These are phyloP conservation scores for Nasonovia ribisnigri DNA, from an alignment of 2,888 invertebrate species.

Conservation along the genomic window DNA sequence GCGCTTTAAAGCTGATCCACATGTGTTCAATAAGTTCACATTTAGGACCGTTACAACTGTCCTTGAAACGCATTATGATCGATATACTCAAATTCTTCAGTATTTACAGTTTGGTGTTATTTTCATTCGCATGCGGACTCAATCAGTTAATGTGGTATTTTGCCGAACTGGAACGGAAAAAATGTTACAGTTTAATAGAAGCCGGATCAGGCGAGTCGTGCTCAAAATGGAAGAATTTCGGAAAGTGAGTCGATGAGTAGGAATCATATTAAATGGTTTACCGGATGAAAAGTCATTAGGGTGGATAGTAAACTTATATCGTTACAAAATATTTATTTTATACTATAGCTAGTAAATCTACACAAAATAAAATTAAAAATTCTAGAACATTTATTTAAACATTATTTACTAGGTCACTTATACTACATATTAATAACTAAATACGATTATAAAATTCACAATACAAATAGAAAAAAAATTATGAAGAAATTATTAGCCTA, in stretches of 20 bases:
- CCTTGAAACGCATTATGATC: constrained; percentile 88
- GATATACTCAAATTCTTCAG: constrained; percentile 95
- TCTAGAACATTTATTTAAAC: too few relatives aligned
- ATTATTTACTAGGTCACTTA: too few relatives aligned
- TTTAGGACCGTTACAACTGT: constrained; percentile 91
- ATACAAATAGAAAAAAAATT: neutral
- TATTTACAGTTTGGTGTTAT: constrained; percentile 87
- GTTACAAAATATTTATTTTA: neutral
- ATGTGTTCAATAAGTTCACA: constrained; percentile 94
- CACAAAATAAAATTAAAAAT: too few relatives aligned
- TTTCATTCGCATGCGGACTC: constrained; percentile 91
- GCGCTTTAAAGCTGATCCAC: constrained; percentile 91
- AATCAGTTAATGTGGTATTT: constrained; percentile 95
- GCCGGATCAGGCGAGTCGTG: constrained; percentile 83
- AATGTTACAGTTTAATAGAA: constrained; percentile 81
- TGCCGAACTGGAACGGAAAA: constrained; percentile 84
- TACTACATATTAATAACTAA: too few relatives aligned
- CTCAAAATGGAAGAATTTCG: constrained; percentile 88
- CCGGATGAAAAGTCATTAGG: neutral
- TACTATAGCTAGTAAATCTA: too few relatives aligned
- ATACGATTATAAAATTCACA: neutral
- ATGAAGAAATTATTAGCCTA: neutral
- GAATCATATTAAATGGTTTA: neutral
- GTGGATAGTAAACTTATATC: neutral
- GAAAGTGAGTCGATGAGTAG: constrained; percentile 76